Evolutionary conservation across 2,888 invertebrate species (phyloP).

Genomic region (Sinohyriopsis cumingii): DNA sequence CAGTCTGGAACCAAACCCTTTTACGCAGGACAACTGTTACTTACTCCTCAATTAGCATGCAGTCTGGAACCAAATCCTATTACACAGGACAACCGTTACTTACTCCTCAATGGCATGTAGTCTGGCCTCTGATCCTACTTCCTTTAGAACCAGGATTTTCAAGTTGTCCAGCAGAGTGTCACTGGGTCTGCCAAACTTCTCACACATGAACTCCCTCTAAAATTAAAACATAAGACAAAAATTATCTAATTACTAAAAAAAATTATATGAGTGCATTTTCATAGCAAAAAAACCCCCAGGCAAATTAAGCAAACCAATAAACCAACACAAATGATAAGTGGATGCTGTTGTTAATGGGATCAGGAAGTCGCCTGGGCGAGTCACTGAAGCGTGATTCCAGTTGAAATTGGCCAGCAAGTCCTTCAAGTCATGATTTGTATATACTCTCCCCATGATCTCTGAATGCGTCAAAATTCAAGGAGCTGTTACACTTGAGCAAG

Average conservation of each 20-base stretch:
- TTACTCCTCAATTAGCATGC: conserved; percentile 82
- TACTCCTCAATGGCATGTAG: conserved; percentile 84
- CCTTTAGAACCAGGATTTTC: conserved; percentile 85
- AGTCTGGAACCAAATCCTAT: conserved; percentile 73
- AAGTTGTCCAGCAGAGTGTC: conserved; percentile 96
- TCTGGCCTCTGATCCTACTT: conserved; percentile 79
- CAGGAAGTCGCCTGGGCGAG: too few species aligned
- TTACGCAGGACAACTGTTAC: conserved; percentile 11
- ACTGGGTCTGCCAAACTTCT: conserved; percentile 81
- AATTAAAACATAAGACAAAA: conserved; percentile 38
- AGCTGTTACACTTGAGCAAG: too few species aligned
- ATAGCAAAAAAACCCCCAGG: not conserved
- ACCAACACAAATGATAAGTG: too few species aligned
- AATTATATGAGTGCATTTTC: not conserved
- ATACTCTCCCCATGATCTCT: too few species aligned
- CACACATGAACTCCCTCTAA: conserved; percentile 88
- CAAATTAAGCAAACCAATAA: too few species aligned
- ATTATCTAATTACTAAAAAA: not conserved
- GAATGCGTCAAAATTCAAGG: too few species aligned
- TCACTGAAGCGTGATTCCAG: too few species aligned
- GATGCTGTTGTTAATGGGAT: too few species aligned
- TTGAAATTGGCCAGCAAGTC: too few species aligned
- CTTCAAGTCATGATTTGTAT: too few species aligned
- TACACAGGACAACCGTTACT: conserved; percentile 18
- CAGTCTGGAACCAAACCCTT: too few species aligned